A percentile compares a stretch with the other conserved stretches of the same genome.
phyloP scores from a whole-genome alignment of 2,113 vertebrate genomes.

The Osmerus eperlanus region DNA sequence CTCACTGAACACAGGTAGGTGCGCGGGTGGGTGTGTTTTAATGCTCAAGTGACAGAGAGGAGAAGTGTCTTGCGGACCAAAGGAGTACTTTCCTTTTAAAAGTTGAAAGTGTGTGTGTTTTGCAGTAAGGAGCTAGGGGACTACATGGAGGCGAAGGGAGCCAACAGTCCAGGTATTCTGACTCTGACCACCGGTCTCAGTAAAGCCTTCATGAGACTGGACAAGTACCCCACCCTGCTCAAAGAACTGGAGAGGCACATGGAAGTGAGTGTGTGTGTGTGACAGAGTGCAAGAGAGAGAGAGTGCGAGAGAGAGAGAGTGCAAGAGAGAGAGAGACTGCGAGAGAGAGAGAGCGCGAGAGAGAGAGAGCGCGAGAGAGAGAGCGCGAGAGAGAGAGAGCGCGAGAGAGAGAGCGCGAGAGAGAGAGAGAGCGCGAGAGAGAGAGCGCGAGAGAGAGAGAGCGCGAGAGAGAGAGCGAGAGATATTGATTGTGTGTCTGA shows the following conservation, averaged over 20 bases:
- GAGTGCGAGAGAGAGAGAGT: not conserved
- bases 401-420: too few relatives aligned
- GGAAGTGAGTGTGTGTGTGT: slow-evolving; percentile 77
- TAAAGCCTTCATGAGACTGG: slow-evolving; percentile 94
- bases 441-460: too few relatives aligned
- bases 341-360: not conserved
- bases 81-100: too few relatives aligned
- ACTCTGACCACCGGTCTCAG: slow-evolving; percentile 92
- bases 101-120: not conserved
- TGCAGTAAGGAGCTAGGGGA: slow-evolving; percentile 89
- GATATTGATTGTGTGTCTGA: not conserved
- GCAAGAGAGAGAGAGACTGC: not conserved
- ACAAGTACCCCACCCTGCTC: slow-evolving; percentile 91
- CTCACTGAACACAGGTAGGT: slow-evolving; percentile 91
- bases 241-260: slow-evolving; percentile 97
- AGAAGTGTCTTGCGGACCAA: not conserved
- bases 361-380: not conserved
- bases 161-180: slow-evolving; percentile 85
- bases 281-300: not conserved
- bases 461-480: not conserved
- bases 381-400: too few relatives aligned
- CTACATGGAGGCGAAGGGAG: slow-evolving; percentile 94
- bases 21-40: not conserved
- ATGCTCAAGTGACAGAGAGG: not conserved
- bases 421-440: too few relatives aligned